Evolutionary conservation across 1,140 invertebrate genomes (phyloP), one percentile per base, ranked within the genome.

Genomic region (Ips typographus): DNA sequence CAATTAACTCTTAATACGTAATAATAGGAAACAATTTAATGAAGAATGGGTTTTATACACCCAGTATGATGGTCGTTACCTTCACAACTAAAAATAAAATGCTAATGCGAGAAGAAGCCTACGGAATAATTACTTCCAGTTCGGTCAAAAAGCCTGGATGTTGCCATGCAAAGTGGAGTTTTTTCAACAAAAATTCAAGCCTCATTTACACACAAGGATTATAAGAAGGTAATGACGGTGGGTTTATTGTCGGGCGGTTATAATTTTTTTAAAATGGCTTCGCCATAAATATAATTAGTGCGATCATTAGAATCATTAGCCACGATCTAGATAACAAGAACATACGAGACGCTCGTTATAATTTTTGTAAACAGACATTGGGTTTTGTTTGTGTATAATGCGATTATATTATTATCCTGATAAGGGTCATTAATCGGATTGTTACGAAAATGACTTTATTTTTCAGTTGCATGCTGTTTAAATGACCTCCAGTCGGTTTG

Each of bases 391-490:
- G 60, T 49, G 47, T 6, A 40, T n/a, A 52, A 53, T 37, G 38
- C 53, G 22, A 40, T 56, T 56, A 36, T 62, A 38, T 47, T 41
- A 59, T 59, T n/a, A n/a, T 2, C 4, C 22, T 37, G 62, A 64
- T 64, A 64, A 64, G 62, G 47, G 36, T 53, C 62, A 64, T 64
- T 64, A 64, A 59, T 59, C 44, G 37, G 38, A 53, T 53, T 41
- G 22, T 62, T 62, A 44, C n/a, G 43, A 44, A 53, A 64, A 64
- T 64, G 42, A 53, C 62, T 64, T 64, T 8, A 64, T 64, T 64
- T 64, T 64, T 42, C 52, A 55, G 8, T 47, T 47, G 22, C 22
- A 22, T 22, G 22, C 22, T 22, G 22, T 22, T 22, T 22, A 22
- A 22, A 22, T 22, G 22, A 22, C 22, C 22, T 22, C 22, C 22